Percentiles rank a stretch among this genome's conserved stretches.
These are phyloP conservation scores for Philereme vetulata DNA, from an alignment of 2,888 invertebrate species.

Conservation along the genomic window DNA sequence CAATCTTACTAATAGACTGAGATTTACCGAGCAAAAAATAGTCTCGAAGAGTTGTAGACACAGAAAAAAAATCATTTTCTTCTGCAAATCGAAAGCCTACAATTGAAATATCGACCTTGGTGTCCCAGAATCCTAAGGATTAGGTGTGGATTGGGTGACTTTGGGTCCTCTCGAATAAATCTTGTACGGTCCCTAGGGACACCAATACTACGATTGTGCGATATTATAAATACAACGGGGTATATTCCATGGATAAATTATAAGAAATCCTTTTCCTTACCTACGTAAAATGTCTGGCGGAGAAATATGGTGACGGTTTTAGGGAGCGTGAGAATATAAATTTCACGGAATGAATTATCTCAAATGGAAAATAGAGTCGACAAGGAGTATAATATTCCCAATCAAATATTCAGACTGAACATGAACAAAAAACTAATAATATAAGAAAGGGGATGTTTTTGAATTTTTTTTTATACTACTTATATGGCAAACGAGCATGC, in stretches of 20 bases:
- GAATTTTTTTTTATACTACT: too few relatives aligned
- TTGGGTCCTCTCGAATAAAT: conserved; percentile 44
- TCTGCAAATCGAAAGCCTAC: conserved; percentile 5
- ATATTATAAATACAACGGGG: conserved; percentile 33
- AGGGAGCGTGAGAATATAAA: conserved; percentile 29
- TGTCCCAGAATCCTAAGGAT: conserved; percentile 18
- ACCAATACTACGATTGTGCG: conserved; percentile 26
- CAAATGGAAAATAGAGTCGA: not conserved
- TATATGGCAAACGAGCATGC: too few relatives aligned
- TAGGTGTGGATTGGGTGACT: conserved; percentile 38
- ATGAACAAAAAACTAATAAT: too few relatives aligned
- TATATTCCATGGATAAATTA: conserved; percentile 38
- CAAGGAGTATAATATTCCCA: too few relatives aligned
- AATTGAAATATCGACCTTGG: conserved; percentile 25
- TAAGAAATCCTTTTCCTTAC: conserved; percentile 34
- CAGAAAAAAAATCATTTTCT: conserved; percentile 13
- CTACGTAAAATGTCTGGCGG: conserved; percentile 30
- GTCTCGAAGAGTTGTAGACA: not conserved
- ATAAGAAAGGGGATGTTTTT: too few relatives aligned
- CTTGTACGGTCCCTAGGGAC: conserved; percentile 32
- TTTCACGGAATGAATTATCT: conserved; percentile 12
- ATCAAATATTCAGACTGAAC: too few relatives aligned
- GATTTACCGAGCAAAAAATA: not conserved
- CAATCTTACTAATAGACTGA: not conserved
- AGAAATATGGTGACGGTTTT: conserved; percentile 32